A percentile compares a stretch with the other conserved stretches of the same genome.
Conservation (phyloP, 2,113 vertebrate genomes). For the Leiothrix lutea region DNA sequence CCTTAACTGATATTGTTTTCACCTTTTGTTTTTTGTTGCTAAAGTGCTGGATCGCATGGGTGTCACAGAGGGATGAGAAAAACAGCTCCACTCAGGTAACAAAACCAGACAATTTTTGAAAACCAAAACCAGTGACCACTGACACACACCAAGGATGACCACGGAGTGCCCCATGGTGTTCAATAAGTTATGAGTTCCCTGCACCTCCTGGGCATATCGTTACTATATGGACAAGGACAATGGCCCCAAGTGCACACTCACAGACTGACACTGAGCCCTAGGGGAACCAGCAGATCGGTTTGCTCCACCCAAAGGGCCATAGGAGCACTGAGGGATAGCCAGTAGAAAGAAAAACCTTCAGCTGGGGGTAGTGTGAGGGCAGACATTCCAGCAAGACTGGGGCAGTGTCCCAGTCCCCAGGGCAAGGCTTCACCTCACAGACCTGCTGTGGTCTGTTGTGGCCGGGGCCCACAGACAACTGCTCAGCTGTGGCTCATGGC, state of each 20-base stretch:
- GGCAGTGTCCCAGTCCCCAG: neutral
- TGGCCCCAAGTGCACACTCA: neutral
- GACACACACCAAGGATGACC: neutral
- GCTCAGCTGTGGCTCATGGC: rapidly evolving
- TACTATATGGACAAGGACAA: neutral
- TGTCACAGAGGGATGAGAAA: rapidly evolving
- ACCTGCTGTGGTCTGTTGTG: neutral
- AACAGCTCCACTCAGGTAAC: neutral
- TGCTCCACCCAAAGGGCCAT: neutral
- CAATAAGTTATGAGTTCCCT: neutral
- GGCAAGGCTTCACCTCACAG: neutral
- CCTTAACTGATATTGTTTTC: neutral
- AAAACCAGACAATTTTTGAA: neutral
- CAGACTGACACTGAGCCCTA: no score
- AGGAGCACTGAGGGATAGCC: neutral
- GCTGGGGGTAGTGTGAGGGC: neutral
- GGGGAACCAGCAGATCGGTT: rapidly evolving
- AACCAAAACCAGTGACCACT: neutral
- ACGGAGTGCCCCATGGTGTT: neutral
- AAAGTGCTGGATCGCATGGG: neutral
- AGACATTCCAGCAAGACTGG: neutral
- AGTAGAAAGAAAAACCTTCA: neutral
- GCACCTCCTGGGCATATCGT: neutral
- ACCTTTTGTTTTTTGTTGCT: neutral
- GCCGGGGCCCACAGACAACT: rapidly evolving